These are phyloP conservation scores for Eurytoma adleriae DNA, from an alignment of 2,888 invertebrate species.

Conservation along the genomic window DNA sequence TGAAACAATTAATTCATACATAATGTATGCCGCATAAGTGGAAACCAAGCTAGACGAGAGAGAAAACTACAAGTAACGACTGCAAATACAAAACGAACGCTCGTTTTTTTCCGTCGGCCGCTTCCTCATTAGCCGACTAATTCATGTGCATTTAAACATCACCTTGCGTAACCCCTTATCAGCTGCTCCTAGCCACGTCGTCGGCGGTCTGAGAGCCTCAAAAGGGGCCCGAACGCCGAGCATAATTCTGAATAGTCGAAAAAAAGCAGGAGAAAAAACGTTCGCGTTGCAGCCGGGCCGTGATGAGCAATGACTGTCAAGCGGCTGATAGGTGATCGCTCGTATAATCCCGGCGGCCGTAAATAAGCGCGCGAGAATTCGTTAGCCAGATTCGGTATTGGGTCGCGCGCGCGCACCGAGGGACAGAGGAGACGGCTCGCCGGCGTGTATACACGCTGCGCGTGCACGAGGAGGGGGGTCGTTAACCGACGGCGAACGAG, in stretches of 20 bases:
- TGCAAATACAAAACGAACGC: not conserved
- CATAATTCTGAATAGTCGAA: slow-evolving; percentile 4
- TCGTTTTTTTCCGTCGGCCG: not conserved
- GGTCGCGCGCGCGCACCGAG: slow-evolving; percentile 29
- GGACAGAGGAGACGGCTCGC: not conserved
- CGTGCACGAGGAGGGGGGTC: slow-evolving; percentile 33
- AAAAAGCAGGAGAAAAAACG: slow-evolving; percentile 6
- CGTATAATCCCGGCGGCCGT: slow-evolving; percentile 28
- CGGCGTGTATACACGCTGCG: not conserved
- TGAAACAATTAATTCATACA: slow-evolving; percentile 8
- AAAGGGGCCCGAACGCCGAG: not conserved
- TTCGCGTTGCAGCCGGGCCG: not conserved
- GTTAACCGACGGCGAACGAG: slow-evolving; percentile 56
- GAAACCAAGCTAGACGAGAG: not conserved
- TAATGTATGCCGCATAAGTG: not conserved
- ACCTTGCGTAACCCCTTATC: slow-evolving; percentile 13
- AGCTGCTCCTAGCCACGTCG: not conserved
- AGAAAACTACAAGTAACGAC: too few relatives aligned
- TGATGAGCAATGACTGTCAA: slow-evolving; percentile 36
- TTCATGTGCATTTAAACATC: slow-evolving; percentile 23
- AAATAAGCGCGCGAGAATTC: slow-evolving; percentile 48
- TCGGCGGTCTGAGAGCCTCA: too few relatives aligned
- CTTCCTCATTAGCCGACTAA: slow-evolving; percentile 2
- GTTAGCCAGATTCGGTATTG: slow-evolving; percentile 52
- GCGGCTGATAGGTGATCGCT: slow-evolving; percentile 18